Percentiles rank a stretch among this genome's conserved stretches.
Conservation (phyloP, 2,888 invertebrate genomes). For the Galeopsomyia nigrocyanea region DNA sequence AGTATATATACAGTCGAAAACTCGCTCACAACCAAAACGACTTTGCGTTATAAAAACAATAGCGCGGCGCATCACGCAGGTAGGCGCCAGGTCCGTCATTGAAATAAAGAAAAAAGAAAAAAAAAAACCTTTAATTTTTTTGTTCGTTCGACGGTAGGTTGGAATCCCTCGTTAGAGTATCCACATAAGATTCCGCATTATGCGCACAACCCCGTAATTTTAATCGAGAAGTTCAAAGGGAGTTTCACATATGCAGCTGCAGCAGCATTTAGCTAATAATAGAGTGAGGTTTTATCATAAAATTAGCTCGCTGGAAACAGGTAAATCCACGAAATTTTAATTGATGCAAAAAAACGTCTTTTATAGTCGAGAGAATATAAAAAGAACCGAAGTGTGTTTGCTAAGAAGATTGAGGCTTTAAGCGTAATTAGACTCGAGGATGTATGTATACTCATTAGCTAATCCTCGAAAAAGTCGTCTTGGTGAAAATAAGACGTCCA, state of each 20-base stretch:
- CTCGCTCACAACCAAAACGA: too few species aligned
- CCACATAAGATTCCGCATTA: slow-evolving; percentile 14
- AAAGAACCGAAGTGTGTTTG: not conserved
- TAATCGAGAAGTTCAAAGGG: slow-evolving; percentile 19
- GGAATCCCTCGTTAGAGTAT: slow-evolving; percentile 26
- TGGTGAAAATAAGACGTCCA: too few species aligned
- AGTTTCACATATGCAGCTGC: slow-evolving; percentile 37
- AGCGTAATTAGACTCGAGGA: slow-evolving; percentile 20
- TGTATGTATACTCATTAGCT: too few species aligned
- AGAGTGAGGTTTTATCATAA: slow-evolving; percentile 26
- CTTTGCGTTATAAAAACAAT: too few species aligned
- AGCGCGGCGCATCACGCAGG: too few species aligned
- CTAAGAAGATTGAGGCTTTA: not conserved
- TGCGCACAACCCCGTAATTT: slow-evolving; percentile 37
- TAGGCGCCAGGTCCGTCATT: slow-evolving; percentile 32
- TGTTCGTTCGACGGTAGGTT: not conserved
- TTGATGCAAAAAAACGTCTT: slow-evolving; percentile 20
- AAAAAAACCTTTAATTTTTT: slow-evolving; percentile 21
- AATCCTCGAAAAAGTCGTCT: too few species aligned
- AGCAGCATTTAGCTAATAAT: slow-evolving; percentile 35
- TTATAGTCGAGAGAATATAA: not conserved
- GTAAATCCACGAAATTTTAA: slow-evolving; percentile 24
- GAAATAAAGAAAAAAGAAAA: slow-evolving; percentile 21
- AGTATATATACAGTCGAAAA: too few species aligned
- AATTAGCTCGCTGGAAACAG: slow-evolving; percentile 20